Percentiles rank a stretch among this genome's conserved stretches.
Conservation (phyloP, 1,140 invertebrate species). For the Drosophila saltans region DNA sequence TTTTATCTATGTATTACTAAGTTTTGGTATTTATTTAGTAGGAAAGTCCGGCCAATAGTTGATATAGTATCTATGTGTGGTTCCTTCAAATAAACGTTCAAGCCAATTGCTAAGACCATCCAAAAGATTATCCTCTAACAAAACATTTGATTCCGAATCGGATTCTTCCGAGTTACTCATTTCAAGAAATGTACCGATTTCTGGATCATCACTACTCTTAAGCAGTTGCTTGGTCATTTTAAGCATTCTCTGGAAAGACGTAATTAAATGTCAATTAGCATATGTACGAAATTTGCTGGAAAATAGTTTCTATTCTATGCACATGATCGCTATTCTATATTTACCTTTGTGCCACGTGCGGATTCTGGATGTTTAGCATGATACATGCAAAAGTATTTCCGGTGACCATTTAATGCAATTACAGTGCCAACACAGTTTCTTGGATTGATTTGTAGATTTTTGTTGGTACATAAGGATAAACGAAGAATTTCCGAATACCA, state of each 20-base stretch:
- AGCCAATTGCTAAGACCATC: conserved; percentile 98
- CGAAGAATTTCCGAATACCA: conserved; percentile 97
- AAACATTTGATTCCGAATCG: conserved; percentile 84
- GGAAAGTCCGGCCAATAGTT: conserved; percentile 98
- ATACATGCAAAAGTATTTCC: conserved; percentile 99
- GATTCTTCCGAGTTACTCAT: conserved; percentile 88
- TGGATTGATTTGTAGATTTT: conserved; percentile 95
- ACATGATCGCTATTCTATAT: neutral
- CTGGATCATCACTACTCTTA: conserved; percentile 86
- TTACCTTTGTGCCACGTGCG: conserved; percentile 85
- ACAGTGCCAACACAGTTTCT: conserved; percentile 99
- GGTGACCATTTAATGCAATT: conserved; percentile 96
- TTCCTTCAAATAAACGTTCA: conserved; percentile 97
- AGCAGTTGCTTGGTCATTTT: conserved; percentile 87
- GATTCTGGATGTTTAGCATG: conserved; percentile 93
- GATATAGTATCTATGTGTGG: conserved; percentile 96
- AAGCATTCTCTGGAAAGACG: conserved; percentile 85
- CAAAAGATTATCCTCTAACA: conserved; percentile 90
- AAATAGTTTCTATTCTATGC: neutral
- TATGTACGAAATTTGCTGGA: too few relatives aligned
- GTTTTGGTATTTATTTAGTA: conserved; percentile 68
- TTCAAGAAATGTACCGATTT: conserved; percentile 92
- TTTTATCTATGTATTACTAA: neutral
- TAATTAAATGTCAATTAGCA: neutral
- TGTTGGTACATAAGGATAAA: conserved; percentile 91